These are phyloP conservation scores for Dermatemys mawii DNA, from an alignment of 2,113 vertebrate genomes.

Conservation along the genomic window DNA sequence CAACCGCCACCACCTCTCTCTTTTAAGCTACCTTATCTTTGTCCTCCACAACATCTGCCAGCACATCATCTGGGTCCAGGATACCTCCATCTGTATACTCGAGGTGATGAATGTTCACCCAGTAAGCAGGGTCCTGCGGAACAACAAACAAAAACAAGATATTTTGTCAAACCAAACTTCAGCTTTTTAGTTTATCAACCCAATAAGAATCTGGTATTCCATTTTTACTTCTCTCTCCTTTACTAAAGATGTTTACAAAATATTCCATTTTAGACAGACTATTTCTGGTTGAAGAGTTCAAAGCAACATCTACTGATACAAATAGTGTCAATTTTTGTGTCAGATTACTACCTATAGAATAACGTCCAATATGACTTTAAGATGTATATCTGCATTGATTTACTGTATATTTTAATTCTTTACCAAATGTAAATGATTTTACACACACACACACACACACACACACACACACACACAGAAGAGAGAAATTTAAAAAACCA, in stretches of 20 bases:
- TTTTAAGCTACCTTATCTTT: constrained; percentile 91
- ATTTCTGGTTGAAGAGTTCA: background rate
- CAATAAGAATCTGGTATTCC: background rate
- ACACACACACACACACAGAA: no score
- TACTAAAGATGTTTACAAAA: background rate
- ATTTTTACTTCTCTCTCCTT: background rate
- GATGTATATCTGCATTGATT: background rate
- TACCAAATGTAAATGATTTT: background rate
- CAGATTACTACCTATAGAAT: background rate
- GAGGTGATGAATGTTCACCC: constrained; percentile 95
- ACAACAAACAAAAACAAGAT: background rate
- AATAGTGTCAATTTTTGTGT: background rate
- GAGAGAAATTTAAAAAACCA: background rate
- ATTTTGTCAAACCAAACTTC: background rate
- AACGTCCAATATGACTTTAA: background rate
- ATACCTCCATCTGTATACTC: constrained; percentile 98
- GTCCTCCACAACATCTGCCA: constrained; percentile 96
- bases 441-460: no score
- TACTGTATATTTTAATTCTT: background rate
- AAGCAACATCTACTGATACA: background rate
- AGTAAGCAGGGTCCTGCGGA: constrained; percentile 87
- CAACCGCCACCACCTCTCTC: background rate
- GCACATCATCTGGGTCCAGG: constrained; percentile 95
- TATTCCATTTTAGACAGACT: background rate
- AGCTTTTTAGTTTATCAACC: background rate